A percentile compares a stretch with the other conserved stretches of the same genome.
These are phyloP conservation scores for Girardinus metallicus DNA, from an alignment of 2,797 vertebrate species.

Conservation along the genomic window DNA sequence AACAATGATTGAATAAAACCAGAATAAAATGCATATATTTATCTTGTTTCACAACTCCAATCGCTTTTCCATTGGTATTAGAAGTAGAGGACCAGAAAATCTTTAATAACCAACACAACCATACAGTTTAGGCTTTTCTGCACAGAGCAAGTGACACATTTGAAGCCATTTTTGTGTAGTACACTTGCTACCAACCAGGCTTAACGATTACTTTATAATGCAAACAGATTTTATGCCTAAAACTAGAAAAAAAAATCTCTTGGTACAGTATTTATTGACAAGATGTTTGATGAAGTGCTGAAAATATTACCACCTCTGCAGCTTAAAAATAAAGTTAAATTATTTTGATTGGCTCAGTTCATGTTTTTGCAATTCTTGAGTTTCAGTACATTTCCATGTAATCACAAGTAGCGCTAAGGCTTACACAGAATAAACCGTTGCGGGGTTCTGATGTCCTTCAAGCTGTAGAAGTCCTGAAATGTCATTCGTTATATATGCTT, in stretches of 20 bases:
- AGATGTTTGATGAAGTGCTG: background rate
- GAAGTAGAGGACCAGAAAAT: background rate
- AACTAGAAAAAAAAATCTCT: background rate
- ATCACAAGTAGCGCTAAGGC: conserved; percentile 23
- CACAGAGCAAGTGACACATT: background rate
- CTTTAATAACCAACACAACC: background rate
- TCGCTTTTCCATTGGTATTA: background rate
- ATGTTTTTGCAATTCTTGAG: conserved; percentile 10
- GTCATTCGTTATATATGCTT: conserved; percentile 35
- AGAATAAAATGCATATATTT: background rate
- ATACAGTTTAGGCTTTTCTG: background rate
- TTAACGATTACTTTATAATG: background rate
- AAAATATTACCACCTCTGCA: background rate
- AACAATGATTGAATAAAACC: background rate
- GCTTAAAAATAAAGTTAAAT: background rate
- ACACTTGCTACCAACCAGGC: background rate
- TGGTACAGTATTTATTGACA: background rate
- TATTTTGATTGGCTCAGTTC: conserved; percentile 5
- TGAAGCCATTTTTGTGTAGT: background rate
- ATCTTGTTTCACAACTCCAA: background rate
- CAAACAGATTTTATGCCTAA: background rate
- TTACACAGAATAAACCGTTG: conserved; percentile 39
- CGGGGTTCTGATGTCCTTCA: conserved; percentile 32
- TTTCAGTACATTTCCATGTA: conserved; percentile 20
- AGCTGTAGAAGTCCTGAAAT: conserved; percentile 33